These are phyloP conservation scores for Bombyx mandarina DNA, from an alignment of 1,140 invertebrate species.

Conservation along the genomic window DNA sequence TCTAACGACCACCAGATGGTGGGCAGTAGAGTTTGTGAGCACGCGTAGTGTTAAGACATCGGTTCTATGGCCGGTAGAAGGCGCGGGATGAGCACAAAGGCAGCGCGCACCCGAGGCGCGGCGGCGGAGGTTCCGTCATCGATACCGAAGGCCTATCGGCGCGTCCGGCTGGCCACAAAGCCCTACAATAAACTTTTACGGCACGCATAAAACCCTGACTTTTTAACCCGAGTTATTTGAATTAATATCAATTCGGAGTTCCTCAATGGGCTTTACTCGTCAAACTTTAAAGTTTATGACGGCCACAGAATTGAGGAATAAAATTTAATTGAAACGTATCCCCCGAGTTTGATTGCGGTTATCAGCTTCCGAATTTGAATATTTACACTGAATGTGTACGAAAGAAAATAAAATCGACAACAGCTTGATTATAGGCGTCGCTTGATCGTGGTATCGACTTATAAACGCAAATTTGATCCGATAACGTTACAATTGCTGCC, in stretches of 20 bases:
- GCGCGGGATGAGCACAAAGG: slow-evolving; percentile 21
- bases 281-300: slow-evolving; percentile 69
- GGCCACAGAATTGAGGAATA: slow-evolving; percentile 63
- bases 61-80: slow-evolving; percentile 2
- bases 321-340: slow-evolving; percentile 70
- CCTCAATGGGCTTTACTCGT: slow-evolving; percentile 69
- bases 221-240: slow-evolving; percentile 71
- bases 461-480: not conserved
- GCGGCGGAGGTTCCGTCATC: slow-evolving; percentile 47
- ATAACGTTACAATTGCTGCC: slow-evolving; percentile 1
- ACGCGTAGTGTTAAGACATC: slow-evolving; percentile 4
- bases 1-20: slow-evolving; percentile 12
- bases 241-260: slow-evolving; percentile 71
- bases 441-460: not conserved
- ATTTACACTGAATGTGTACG: slow-evolving; percentile 55
- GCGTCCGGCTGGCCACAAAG: slow-evolving; percentile 64
- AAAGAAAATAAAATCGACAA: slow-evolving; percentile 12
- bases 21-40: not conserved
- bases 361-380: slow-evolving; percentile 69
- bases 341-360: slow-evolving; percentile 62
- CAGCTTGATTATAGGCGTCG: not conserved
- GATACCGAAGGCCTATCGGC: slow-evolving; percentile 49
- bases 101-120: slow-evolving; percentile 9
- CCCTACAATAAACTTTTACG: slow-evolving; percentile 68
- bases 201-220: slow-evolving; percentile 69